A percentile compares a stretch with the other conserved stretches of the same genome.
phyloP scores from a whole-genome alignment of 2,888 invertebrate species.

The Limnephilus auricula region DNA sequence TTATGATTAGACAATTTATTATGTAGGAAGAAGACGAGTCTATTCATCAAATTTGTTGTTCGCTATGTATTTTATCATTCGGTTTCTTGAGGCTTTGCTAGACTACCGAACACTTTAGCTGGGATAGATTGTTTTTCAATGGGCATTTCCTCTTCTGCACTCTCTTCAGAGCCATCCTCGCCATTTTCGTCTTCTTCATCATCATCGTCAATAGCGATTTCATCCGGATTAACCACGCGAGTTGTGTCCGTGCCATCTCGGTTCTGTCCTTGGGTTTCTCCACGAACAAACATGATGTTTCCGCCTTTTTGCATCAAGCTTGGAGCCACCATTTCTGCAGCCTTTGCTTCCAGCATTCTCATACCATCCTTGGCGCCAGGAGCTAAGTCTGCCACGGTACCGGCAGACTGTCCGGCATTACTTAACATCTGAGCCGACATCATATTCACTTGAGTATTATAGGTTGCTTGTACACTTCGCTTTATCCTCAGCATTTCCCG shows the following conservation, averaged over 20 bases:
- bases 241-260: constrained; percentile 79
- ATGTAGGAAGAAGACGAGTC: neutral
- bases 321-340: constrained; percentile 82
- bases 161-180: constrained; percentile 76
- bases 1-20: neutral
- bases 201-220: constrained; percentile 90
- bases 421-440: constrained; percentile 99
- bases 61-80: neutral
- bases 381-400: constrained; percentile 85
- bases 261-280: constrained; percentile 87
- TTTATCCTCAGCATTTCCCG: constrained; percentile 98
- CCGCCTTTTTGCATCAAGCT: constrained; percentile 71
- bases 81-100: constrained; percentile 73
- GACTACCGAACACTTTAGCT: constrained; percentile 93
- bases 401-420: constrained; percentile 82
- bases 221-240: constrained; percentile 90
- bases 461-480: constrained; percentile 97
- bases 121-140: constrained; percentile 93
- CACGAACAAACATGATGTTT: constrained; percentile 91
- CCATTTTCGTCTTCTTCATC: constrained; percentile 83
- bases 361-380: constrained; percentile 91
- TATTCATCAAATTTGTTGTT: neutral
- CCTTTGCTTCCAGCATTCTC: constrained; percentile 91
- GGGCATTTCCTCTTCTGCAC: constrained; percentile 80
- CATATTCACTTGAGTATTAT: constrained; percentile 99